Conservation (phyloP, 2,797 vertebrate genomes). For the Smutsia temminckii region DNA sequence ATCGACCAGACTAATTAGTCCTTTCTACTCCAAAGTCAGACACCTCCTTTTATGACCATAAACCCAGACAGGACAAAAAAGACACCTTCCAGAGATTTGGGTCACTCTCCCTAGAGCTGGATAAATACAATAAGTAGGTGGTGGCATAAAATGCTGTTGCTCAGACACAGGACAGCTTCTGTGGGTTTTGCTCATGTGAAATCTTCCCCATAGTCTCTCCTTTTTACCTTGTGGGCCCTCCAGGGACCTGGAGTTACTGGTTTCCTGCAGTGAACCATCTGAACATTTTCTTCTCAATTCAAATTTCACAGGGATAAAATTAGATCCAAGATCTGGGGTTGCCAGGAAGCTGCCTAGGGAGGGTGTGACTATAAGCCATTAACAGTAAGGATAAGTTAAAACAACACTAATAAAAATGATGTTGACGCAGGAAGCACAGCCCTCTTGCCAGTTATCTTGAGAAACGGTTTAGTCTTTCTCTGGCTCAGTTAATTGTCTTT, state of each 20-base stretch:
- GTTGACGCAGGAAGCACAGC: background rate
- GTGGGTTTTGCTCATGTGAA: accelerated
- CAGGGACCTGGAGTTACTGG: background rate
- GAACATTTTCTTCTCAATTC: constrained; percentile 20
- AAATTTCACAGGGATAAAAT: constrained; percentile 41
- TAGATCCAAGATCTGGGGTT: constrained; percentile 10
- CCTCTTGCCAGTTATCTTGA: background rate
- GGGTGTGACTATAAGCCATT: constrained; percentile 30
- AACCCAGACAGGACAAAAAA: background rate
- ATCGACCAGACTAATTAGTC: background rate
- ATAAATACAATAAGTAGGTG: accelerated
- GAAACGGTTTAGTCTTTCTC: background rate
- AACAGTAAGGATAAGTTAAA: background rate
- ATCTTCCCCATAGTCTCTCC: accelerated
- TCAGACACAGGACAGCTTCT: background rate
- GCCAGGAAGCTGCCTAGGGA: constrained; percentile 27
- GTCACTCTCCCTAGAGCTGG: background rate
- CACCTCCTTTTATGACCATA: background rate
- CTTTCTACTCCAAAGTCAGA: constrained; percentile 20
- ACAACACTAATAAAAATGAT: background rate
- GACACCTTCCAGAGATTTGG: background rate
- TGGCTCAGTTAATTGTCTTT: background rate
- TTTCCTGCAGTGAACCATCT: background rate
- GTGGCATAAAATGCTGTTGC: background rate
- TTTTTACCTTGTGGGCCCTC: background rate